Percentiles rank a stretch among this genome's conserved stretches.
Evolutionary conservation across 2,888 invertebrate species (phyloP).

Genomic region (Furcula furcula): DNA sequence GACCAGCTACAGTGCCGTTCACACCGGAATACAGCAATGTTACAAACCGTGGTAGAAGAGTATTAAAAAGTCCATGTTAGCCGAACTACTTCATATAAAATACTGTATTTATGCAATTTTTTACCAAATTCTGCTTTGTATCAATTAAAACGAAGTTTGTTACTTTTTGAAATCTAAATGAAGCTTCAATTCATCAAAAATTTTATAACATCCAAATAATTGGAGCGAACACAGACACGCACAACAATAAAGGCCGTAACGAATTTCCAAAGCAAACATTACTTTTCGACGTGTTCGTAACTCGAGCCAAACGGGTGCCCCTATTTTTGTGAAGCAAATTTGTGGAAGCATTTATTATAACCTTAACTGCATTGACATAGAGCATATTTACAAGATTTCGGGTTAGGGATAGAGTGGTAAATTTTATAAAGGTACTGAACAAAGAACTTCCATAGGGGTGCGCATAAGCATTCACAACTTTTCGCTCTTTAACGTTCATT

Average conservation of each 20-base stretch:
- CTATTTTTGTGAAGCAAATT: slow-evolving; percentile 34
- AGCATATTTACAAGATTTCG: slow-evolving; percentile 14
- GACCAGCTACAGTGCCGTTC: no score
- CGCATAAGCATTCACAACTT: slow-evolving; percentile 74
- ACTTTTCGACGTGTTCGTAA: slow-evolving; percentile 65
- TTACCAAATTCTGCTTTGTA: no score
- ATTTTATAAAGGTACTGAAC: slow-evolving; percentile 50
- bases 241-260: slow-evolving; percentile 70
- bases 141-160: no score
- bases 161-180: no score
- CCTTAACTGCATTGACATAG: slow-evolving; percentile 20
- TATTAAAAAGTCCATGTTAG: no score
- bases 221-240: slow-evolving; percentile 50
- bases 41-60: no score
- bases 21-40: no score
- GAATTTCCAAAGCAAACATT: slow-evolving; percentile 80
- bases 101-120: no score
- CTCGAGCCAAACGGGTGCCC: slow-evolving; percentile 72
- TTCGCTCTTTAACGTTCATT: slow-evolving; percentile 77
- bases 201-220: slow-evolving; percentile 59
- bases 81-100: no score
- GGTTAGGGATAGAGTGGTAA: slow-evolving; percentile 19
- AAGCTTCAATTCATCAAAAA: slow-evolving; percentile 19
- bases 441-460: slow-evolving; percentile 65
- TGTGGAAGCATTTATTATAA: slow-evolving; percentile 5